These are phyloP conservation scores for Coenobita brevimanus DNA, from an alignment of 1,140 invertebrate species.

Conservation along the genomic window DNA sequence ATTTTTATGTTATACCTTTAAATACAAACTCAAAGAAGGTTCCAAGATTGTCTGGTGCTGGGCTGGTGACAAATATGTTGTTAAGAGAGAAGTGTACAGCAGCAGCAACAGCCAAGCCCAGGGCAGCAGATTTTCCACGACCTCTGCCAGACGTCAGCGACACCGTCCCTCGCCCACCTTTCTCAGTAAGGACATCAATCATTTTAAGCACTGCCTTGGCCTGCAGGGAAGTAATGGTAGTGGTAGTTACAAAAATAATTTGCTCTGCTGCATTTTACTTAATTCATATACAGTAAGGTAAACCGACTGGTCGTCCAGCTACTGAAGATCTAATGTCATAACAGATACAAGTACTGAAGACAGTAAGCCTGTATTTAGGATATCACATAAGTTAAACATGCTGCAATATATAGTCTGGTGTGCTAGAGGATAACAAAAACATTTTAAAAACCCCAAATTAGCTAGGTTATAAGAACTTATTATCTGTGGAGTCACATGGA, in stretches of 20 bases:
- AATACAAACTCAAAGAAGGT: constrained; percentile 98
- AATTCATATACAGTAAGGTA: too few species aligned
- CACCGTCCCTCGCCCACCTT: constrained; percentile 90
- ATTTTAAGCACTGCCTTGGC: constrained; percentile 94
- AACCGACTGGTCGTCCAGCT: too few species aligned
- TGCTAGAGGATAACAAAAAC: too few species aligned
- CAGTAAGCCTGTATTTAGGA: too few species aligned
- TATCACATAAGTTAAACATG: too few species aligned
- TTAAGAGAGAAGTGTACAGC: constrained; percentile 93
- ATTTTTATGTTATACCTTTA: constrained; percentile 78
- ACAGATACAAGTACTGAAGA: too few species aligned
- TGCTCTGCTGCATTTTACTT: too few species aligned
- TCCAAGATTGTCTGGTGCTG: constrained; percentile 97
- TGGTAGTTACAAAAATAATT: neutral
- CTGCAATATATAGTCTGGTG: too few species aligned
- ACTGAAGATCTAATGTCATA: too few species aligned
- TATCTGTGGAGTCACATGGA: too few species aligned
- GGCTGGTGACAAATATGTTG: constrained; percentile 99
- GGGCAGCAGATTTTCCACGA: constrained; percentile 96
- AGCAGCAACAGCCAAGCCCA: constrained; percentile 93
- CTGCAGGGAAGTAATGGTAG: constrained; percentile 71
- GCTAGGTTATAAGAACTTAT: too few species aligned
- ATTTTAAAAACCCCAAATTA: too few species aligned
- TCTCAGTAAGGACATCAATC: constrained; percentile 97
- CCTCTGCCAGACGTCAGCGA: constrained; percentile 97